These are phyloP conservation scores for Coboldia fuscipes DNA, from an alignment of 1,140 invertebrate species.

Conservation along the genomic window DNA sequence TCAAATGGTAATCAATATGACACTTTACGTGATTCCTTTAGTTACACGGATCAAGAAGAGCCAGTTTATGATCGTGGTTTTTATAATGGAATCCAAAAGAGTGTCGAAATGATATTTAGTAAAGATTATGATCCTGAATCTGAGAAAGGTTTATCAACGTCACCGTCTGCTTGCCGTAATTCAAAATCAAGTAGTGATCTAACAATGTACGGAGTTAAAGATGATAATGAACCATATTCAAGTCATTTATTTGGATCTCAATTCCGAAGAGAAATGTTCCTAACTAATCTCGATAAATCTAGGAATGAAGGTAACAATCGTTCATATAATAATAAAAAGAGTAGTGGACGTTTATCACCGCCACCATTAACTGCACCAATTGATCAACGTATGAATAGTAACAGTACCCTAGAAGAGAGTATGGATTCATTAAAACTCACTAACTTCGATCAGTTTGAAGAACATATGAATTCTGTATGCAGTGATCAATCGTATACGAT, in stretches of 20 bases:
- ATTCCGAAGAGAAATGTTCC: slow-evolving; percentile 17
- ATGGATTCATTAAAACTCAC: slow-evolving; percentile 2
- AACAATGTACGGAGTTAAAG: slow-evolving; percentile 15
- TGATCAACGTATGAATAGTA: neutral
- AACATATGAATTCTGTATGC: slow-evolving; percentile 5
- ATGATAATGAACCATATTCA: slow-evolving; percentile 9
- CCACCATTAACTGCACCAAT: neutral
- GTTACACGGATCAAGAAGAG: too few species aligned
- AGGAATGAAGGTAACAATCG: neutral
- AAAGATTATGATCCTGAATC: slow-evolving; percentile 1
- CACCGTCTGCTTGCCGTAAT: too few species aligned
- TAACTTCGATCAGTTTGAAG: neutral
- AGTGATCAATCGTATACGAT: slow-evolving; percentile 8
- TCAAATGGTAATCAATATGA: neutral
- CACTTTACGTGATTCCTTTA: too few species aligned
- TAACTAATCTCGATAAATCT: too few species aligned
- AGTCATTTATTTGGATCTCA: slow-evolving; percentile 14
- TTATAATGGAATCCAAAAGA: slow-evolving; percentile 10
- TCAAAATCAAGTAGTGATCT: slow-evolving; percentile 20
- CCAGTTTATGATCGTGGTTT: slow-evolving; percentile 19
- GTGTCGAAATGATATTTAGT: slow-evolving; percentile 4
- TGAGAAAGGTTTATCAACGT: neutral
- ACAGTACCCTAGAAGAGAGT: slow-evolving; percentile 1
- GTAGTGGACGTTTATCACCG: neutral
- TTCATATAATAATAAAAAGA: neutral